Conservation (phyloP, 2,113 vertebrate genomes). For the Psittacula cyanocephala region DNA sequence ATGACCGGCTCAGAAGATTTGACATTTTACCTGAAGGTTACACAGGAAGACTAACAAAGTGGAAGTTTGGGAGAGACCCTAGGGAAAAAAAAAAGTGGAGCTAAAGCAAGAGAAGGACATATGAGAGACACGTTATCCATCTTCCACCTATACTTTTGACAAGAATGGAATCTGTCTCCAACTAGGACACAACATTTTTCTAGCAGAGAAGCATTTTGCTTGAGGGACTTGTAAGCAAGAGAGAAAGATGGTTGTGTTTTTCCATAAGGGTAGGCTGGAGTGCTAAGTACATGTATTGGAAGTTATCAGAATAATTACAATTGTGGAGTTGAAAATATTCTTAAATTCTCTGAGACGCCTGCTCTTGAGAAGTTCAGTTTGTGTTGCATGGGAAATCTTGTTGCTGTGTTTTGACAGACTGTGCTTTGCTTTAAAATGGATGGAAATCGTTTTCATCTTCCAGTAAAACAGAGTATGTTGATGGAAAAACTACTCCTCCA, state of each 20-base stretch:
- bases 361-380: neutral
- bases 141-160: neutral
- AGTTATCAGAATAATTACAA: neutral
- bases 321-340: neutral
- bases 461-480: neutral
- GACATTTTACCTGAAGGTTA: neutral
- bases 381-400: neutral
- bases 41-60: neutral
- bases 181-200: neutral
- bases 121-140: neutral
- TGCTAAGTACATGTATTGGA: neutral
- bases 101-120: neutral
- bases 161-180: neutral
- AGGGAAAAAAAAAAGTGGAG: neutral
- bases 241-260: neutral
- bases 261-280: neutral
- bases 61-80: neutral
- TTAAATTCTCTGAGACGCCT: neutral
- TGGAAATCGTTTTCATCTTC: neutral
- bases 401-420: neutral
- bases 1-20: fast-evolving
- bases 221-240: neutral
- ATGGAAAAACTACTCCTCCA: neutral
- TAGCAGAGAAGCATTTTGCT: neutral
- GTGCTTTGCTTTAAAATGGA: neutral